Evolutionary conservation across 2,113 vertebrate genomes (phyloP), one percentile per base, ranked within the genome.

Genomic region (Anser brachyrhynchus): DNA sequence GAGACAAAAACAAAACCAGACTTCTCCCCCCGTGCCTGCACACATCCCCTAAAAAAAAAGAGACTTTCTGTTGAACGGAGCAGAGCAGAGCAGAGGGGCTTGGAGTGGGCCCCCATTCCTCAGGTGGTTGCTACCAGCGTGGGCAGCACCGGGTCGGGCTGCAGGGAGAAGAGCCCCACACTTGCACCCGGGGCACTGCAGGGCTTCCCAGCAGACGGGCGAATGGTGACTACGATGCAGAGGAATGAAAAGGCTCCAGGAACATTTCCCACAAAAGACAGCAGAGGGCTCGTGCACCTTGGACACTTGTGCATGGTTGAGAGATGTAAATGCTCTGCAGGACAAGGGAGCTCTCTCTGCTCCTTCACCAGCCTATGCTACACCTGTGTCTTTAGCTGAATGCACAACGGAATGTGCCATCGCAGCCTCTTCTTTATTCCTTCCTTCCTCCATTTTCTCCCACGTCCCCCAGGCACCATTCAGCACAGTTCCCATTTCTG

Each of bases 201-300:
- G 49, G 33, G 71, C 46, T 29, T 9, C 66, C 49, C 9, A 4
- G 71, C 11, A n/a, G 49, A 1, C 2, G 59, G 49, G 4, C 3
- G 61, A 62, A 28, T 13, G 1, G 0, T 0, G 58, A 3, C 44
- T 4, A 39, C 11, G 57, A 5, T 0, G 51, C 13, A 43, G 31
- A 13, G 1, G 66, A 62, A 7, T 0, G 23, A 23, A 26, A 55
- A 14, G 18, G 21, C 28, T 84, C n/a, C 43, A 9, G 39, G 64
- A 91, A 18, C 29, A 4, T 10, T 93, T 81, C 71, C 54, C 4
- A 0, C 35, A 20, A 20, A 65, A 59, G 49, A 54, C 54, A 1
- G 78, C 78, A 95, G 87, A 90, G 85, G 78, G 82, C 74, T 13
- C 0, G 33, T 58, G 76, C 69, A 90, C 84, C 51, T 64, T 4